A percentile compares a stretch with the other conserved stretches of the same genome.
phyloP scores from a whole-genome alignment of 2,113 vertebrate species.

The Gobio gobio region DNA sequence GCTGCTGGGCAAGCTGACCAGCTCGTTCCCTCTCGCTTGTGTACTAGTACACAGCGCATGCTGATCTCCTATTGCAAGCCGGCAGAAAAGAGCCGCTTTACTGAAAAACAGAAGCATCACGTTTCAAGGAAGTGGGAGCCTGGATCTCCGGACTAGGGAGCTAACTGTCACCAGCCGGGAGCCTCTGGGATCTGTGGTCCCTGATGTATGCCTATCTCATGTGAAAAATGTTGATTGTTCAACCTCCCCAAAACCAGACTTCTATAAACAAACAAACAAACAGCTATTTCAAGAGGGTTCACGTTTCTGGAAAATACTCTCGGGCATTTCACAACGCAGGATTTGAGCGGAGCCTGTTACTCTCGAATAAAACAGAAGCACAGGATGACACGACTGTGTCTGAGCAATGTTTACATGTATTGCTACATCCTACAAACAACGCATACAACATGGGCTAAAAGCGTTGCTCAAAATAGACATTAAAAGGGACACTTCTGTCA shows the following conservation, averaged over 20 bases:
- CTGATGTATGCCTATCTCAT: constrained; percentile 60
- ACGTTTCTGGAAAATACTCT: constrained; percentile 63
- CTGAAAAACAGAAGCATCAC: constrained; percentile 89
- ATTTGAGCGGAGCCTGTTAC: constrained; percentile 64
- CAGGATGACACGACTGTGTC: constrained; percentile 21
- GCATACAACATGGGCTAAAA: not conserved
- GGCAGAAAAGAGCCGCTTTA: constrained; percentile 85
- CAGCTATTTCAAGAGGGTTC: constrained; percentile 70
- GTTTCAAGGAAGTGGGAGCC: constrained; percentile 83
- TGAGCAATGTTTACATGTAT: not conserved
- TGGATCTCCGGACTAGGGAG: constrained; percentile 75
- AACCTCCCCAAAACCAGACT: constrained; percentile 69
- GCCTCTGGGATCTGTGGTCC: constrained; percentile 38
- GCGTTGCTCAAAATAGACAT: not conserved
- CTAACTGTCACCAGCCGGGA: constrained; percentile 75
- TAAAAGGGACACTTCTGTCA: not conserved
- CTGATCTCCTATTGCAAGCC: constrained; percentile 85
- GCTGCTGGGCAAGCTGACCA: constrained; percentile 80
- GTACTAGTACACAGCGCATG: constrained; percentile 77
- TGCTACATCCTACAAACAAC: not conserved
- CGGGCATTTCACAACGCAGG: constrained; percentile 67
- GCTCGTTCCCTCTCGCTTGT: constrained; percentile 77
- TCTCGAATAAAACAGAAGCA: constrained; percentile 4
- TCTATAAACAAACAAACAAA: constrained; percentile 68
- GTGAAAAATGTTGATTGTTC: constrained; percentile 71